These are phyloP conservation scores for Brienomyrus brachyistius DNA, from an alignment of 2,113 vertebrate species.

Conservation along the genomic window DNA sequence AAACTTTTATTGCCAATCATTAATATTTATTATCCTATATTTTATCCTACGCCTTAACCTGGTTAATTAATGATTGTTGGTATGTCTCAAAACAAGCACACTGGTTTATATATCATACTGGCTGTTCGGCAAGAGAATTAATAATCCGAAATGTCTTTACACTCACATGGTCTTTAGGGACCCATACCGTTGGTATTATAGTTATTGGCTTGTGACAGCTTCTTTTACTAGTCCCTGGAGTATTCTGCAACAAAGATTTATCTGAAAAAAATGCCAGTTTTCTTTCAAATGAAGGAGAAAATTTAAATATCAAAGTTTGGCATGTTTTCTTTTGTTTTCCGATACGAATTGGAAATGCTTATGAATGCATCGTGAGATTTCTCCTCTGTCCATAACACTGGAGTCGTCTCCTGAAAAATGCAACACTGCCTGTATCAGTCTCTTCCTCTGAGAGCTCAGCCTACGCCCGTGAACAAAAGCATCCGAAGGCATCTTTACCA, in stretches of 20 bases:
- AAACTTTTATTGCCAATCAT: not conserved
- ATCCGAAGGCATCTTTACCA: constrained; percentile 53
- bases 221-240: not conserved
- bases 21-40: not conserved
- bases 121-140: not conserved
- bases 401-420: not conserved
- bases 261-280: not conserved
- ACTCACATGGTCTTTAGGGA: not conserved
- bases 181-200: not conserved
- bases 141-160: not conserved
- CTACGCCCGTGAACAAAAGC: constrained; percentile 56
- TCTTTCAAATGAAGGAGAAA: not conserved
- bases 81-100: not conserved
- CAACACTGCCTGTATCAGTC: constrained; percentile 23
- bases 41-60: not conserved
- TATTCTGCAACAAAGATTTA: not conserved
- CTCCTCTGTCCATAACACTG: not conserved
- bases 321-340: not conserved
- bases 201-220: not conserved
- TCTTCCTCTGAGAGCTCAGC: not conserved
- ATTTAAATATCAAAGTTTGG: not conserved
- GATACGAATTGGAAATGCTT: not conserved
- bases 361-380: not conserved
- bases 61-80: not conserved
- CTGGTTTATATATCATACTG: not conserved